Evolutionary conservation across 2,113 vertebrate species (phyloP).

Genomic region (Manacus vitellinus): DNA sequence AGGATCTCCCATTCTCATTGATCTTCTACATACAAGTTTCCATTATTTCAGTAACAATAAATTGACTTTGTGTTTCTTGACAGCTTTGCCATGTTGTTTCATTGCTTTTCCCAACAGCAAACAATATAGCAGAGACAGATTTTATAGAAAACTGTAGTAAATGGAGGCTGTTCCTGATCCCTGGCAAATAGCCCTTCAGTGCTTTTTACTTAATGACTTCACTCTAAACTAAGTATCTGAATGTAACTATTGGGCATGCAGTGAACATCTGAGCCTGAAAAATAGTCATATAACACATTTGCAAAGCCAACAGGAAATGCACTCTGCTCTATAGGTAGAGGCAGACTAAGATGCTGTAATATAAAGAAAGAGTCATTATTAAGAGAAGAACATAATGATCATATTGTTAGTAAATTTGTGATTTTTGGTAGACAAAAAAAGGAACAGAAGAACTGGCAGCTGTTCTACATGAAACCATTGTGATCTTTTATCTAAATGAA

Average conservation of each 20-base stretch:
- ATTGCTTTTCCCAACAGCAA: neutral
- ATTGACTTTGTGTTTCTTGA: neutral
- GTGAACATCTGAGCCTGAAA: neutral
- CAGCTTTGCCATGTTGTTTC: neutral
- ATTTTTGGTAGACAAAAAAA: neutral
- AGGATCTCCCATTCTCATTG: neutral
- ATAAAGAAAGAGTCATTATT: neutral
- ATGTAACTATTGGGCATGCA: neutral
- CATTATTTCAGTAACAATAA: conserved; percentile 14
- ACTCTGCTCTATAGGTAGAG: neutral
- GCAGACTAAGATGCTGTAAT: neutral
- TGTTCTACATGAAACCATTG: neutral
- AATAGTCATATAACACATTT: neutral
- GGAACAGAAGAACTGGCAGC: neutral
- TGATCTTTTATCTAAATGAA: neutral
- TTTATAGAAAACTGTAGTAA: neutral
- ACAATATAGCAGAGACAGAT: neutral
- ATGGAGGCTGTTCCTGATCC: neutral
- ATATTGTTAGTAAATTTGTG: neutral
- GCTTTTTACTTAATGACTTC: conserved; percentile 6
- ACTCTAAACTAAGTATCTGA: neutral
- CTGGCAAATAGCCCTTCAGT: neutral
- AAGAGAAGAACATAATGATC: neutral
- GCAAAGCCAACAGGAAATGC: neutral
- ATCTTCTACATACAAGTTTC: neutral